These are phyloP conservation scores for Campylorhamphus procurvoides DNA, from an alignment of 2,113 vertebrate genomes.

Conservation along the genomic window DNA sequence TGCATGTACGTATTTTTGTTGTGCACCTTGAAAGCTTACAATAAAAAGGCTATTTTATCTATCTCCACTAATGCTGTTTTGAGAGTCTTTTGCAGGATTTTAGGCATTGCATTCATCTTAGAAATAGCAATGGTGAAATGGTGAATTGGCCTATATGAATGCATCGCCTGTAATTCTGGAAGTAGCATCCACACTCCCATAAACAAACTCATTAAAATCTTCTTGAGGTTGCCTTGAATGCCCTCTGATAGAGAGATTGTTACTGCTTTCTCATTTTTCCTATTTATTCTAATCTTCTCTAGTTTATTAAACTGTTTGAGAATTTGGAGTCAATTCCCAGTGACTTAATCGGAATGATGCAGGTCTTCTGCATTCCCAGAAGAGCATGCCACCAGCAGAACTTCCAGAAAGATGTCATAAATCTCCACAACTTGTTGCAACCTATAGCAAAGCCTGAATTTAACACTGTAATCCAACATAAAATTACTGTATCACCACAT, in stretches of 20 bases:
- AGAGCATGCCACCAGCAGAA: neutral
- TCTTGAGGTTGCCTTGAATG: neutral
- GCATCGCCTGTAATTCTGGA: neutral
- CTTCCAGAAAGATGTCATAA: neutral
- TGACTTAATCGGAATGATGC: neutral
- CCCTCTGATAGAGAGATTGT: neutral
- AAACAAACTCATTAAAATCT: constrained; percentile 9
- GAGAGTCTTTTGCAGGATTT: too few relatives aligned
- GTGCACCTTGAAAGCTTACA: too few relatives aligned
- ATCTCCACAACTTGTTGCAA: neutral
- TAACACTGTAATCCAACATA: neutral
- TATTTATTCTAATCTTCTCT: neutral
- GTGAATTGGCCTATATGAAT: neutral
- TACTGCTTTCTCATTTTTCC: neutral
- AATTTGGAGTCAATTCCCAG: neutral
- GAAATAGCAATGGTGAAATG: neutral
- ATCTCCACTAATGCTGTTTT: too few relatives aligned
- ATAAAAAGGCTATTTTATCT: too few relatives aligned
- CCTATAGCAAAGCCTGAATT: neutral
- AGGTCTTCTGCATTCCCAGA: neutral
- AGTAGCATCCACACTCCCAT: neutral
- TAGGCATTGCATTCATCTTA: neutral
- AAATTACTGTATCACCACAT: neutral
- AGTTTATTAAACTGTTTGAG: neutral
- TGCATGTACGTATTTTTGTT: too few relatives aligned